phyloP scores from a whole-genome alignment of 2,113 vertebrate species.

The Cryptotis parvus region DNA sequence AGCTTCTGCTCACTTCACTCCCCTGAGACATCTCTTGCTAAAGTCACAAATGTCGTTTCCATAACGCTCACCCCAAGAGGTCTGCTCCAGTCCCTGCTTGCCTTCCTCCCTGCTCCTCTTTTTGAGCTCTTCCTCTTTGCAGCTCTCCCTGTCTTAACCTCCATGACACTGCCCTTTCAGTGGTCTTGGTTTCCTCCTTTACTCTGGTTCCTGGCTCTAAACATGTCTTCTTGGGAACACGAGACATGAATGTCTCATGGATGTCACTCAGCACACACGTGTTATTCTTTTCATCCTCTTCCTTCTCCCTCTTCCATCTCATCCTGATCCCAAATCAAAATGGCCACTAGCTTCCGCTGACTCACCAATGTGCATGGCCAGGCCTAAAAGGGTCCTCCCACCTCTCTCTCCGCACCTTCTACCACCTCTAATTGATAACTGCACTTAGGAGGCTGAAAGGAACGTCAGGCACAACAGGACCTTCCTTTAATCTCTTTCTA shows the following conservation, averaged over 20 bases:
- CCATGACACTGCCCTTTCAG: neutral
- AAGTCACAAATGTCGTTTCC: neutral
- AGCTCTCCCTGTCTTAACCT: neutral
- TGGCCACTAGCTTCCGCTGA: neutral
- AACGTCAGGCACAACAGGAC: neutral
- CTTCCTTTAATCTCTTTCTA: neutral
- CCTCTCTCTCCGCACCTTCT: neutral
- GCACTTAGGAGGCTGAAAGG: neutral
- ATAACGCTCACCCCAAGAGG: neutral
- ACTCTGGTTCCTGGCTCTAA: neutral
- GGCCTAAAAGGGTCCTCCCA: neutral
- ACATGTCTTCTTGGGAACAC: neutral
- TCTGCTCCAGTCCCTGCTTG: neutral
- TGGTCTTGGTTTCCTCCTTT: neutral
- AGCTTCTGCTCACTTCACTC: neutral
- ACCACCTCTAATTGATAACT: neutral
- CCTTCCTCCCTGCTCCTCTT: accelerated
- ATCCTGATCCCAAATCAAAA: neutral
- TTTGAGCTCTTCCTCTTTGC: neutral
- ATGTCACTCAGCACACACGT: too few relatives aligned
- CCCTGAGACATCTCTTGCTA: neutral
- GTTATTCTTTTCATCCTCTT: neutral
- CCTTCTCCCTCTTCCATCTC: neutral
- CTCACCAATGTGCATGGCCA: neutral
- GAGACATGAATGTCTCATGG: neutral